Conservation (phyloP, 2,888 invertebrate genomes). For the Lasioglossum calceatum region DNA sequence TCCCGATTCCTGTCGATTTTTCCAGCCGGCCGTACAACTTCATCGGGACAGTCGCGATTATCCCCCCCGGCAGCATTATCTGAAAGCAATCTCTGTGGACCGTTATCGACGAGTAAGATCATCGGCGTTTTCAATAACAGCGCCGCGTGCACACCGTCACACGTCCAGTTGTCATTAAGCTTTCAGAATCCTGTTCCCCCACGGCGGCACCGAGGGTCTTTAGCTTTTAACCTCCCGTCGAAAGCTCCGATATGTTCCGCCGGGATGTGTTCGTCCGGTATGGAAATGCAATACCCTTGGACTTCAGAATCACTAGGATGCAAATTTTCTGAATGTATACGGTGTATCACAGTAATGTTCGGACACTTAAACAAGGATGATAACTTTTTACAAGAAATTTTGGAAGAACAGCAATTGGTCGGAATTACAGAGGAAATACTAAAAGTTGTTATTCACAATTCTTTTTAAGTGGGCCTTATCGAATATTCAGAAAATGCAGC, state of each 20-base stretch:
- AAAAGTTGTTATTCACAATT: too few relatives aligned
- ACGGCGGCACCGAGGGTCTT: background rate
- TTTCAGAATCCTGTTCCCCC: constrained; percentile 37
- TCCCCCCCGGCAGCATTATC: constrained; percentile 43
- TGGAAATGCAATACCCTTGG: background rate
- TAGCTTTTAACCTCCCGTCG: constrained; percentile 24
- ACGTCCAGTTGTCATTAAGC: constrained; percentile 43
- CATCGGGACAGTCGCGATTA: constrained; percentile 44
- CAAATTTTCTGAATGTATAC: background rate
- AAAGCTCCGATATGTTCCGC: background rate
- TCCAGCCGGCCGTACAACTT: constrained; percentile 36
- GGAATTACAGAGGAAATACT: too few relatives aligned
- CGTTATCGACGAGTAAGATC: constrained; percentile 61
- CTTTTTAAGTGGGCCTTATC: too few relatives aligned
- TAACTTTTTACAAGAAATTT: too few relatives aligned
- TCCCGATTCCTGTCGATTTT: constrained; percentile 47
- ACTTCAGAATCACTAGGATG: background rate
- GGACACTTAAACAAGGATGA: too few relatives aligned
- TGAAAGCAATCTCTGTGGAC: constrained; percentile 53
- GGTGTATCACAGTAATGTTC: too few relatives aligned
- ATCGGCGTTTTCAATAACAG: constrained; percentile 62
- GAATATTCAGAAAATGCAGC: too few relatives aligned
- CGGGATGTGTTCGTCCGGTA: background rate
- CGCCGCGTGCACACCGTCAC: constrained; percentile 28
- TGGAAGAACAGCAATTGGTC: too few relatives aligned